Evolutionary conservation across 2,888 invertebrate species (phyloP).

Genomic region (Caradrina clavipalpis): DNA sequence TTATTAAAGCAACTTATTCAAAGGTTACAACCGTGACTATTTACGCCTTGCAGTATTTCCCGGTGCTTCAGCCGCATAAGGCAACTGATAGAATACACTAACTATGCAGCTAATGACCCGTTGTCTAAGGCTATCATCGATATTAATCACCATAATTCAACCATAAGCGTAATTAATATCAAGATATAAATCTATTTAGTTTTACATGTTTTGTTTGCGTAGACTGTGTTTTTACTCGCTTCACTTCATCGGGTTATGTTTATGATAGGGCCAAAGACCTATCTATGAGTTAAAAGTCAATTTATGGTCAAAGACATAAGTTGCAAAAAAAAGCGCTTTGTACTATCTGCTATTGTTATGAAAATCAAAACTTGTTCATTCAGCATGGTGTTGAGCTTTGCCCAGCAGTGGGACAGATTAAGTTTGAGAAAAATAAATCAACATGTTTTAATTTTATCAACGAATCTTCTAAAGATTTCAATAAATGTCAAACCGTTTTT

Average conservation of each 20-base stretch:
- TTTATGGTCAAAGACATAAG: no score
- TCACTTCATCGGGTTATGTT: slow-evolving; percentile 16
- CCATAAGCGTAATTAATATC: slow-evolving; percentile 57
- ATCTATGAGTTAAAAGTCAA: not conserved
- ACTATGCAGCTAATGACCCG: slow-evolving; percentile 47
- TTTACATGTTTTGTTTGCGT: slow-evolving; percentile 39
- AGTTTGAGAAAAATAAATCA: no score
- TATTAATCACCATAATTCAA: slow-evolving; percentile 53
- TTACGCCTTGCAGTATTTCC: not conserved
- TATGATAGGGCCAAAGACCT: not conserved
- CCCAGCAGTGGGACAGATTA: no score
- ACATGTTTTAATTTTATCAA: no score
- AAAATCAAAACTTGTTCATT: no score
- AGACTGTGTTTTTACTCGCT: slow-evolving; percentile 32
- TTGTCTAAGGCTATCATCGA: slow-evolving; percentile 49
- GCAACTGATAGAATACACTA: slow-evolving; percentile 30
- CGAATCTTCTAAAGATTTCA: no score
- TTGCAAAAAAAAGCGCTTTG: no score
- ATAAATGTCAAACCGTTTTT: no score
- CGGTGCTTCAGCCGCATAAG: slow-evolving; percentile 18
- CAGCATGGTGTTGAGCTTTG: no score
- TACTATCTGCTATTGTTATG: no score
- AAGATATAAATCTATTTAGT: slow-evolving; percentile 56
- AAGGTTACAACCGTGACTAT: slow-evolving; percentile 25
- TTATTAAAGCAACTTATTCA: not conserved